Percentiles rank a stretch among this genome's conserved stretches.
Evolutionary conservation across 2,888 invertebrate genomes (phyloP).

Genomic region (Coleophora deauratella): DNA sequence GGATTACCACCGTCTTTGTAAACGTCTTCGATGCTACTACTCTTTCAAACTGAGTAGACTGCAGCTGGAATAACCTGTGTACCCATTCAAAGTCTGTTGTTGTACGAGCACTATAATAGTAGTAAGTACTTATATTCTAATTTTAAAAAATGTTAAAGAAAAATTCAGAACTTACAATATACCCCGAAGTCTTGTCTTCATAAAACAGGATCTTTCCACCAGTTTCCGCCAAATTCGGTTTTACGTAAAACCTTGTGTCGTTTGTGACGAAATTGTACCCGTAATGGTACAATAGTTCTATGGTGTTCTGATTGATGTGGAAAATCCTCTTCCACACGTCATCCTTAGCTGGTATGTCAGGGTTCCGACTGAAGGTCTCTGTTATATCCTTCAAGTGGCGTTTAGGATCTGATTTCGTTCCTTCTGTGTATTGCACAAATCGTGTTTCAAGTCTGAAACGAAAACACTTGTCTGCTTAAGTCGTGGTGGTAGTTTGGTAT

Average conservation of each 20-base stretch:
- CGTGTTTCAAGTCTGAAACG: slow-evolving; percentile 46
- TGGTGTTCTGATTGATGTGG: slow-evolving; percentile 73
- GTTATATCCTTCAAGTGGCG: slow-evolving; percentile 57
- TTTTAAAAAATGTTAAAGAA: no score
- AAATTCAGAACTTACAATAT: slow-evolving; percentile 65
- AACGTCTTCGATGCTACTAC: no score
- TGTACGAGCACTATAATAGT: no score
- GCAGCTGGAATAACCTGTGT: no score
- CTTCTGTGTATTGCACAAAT: slow-evolving; percentile 43
- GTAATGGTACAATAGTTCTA: slow-evolving; percentile 78
- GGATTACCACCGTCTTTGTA: no score
- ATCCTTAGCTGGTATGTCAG: slow-evolving; percentile 64
- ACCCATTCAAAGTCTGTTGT: no score
- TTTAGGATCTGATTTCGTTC: slow-evolving; percentile 43
- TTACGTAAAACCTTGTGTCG: slow-evolving; percentile 77
- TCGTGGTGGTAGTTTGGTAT: no score
- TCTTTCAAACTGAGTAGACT: no score
- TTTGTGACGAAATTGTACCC: slow-evolving; percentile 76
- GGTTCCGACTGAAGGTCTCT: slow-evolving; percentile 77
- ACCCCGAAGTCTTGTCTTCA: slow-evolving; percentile 77
- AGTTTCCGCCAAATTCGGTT: slow-evolving; percentile 81
- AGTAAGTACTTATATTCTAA: no score
- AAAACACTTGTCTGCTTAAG: no score
- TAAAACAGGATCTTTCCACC: slow-evolving; percentile 78
- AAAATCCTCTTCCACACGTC: slow-evolving; percentile 81